phyloP scores from a whole-genome alignment of 35 echinoderm and acorn worm genomes.

The Eucidaris tribuloides region DNA sequence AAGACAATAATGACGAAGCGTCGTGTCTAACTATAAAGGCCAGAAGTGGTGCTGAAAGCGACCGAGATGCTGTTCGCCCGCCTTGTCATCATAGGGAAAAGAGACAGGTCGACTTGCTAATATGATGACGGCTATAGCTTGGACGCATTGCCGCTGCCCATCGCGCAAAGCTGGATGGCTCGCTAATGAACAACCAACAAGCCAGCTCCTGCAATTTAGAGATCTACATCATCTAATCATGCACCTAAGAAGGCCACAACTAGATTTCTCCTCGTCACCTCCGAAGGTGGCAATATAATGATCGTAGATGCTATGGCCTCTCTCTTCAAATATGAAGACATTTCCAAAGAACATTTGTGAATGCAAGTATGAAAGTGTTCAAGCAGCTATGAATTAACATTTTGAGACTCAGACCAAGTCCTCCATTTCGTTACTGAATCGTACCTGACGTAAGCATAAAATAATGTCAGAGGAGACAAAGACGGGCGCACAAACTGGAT shows the following conservation, averaged over 20 bases:
- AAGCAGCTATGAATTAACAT: neutral
- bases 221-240: neutral
- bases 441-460: slow-evolving; percentile 61
- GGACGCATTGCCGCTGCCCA: slow-evolving; percentile 18
- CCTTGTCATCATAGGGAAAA: slow-evolving; percentile 36
- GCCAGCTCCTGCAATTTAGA: slow-evolving; percentile 18
- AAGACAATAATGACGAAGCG: neutral
- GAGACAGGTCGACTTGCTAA: slow-evolving; percentile 25
- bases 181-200: slow-evolving; percentile 31
- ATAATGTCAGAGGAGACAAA: slow-evolving; percentile 20
- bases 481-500: slow-evolving; percentile 49
- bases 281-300: neutral
- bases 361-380: neutral
- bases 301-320: slow-evolving; percentile 52
- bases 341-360: slow-evolving; percentile 1
- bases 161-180: slow-evolving; percentile 29
- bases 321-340: slow-evolving; percentile 2
- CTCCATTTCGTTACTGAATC: slow-evolving; percentile 68
- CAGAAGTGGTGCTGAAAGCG: slow-evolving; percentile 21
- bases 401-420: neutral
- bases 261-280: no score
- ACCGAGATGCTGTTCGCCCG: slow-evolving; percentile 58
- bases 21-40: slow-evolving; percentile 44
- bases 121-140: slow-evolving; percentile 37
- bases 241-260: neutral